Percentiles rank a stretch among this genome's conserved stretches.
phyloP scores from a whole-genome alignment of 2,888 invertebrate genomes.

The Orthosia gothica region DNA sequence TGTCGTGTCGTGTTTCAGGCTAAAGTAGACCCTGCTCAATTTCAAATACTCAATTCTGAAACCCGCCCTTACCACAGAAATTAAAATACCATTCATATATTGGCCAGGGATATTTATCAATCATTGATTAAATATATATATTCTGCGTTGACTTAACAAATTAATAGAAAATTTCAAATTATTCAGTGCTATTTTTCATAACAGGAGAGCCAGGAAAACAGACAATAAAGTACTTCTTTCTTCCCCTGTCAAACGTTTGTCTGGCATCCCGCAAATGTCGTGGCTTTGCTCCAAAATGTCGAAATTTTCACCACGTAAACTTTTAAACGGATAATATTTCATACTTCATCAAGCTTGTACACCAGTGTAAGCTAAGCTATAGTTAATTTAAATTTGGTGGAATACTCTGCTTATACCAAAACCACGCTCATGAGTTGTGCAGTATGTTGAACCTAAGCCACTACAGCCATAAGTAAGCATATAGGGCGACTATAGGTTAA shows the following conservation, averaged over 20 bases:
- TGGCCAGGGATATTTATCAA: too few species aligned
- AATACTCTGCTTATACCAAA: not conserved
- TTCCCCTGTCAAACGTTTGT: constrained; percentile 81
- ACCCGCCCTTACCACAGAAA: too few species aligned
- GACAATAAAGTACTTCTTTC: constrained; percentile 79
- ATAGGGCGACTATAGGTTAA: too few species aligned
- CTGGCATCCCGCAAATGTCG: constrained; percentile 88
- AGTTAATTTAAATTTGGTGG: not conserved
- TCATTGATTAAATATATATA: too few species aligned
- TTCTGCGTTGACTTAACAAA: too few species aligned
- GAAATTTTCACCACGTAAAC: constrained; percentile 81
- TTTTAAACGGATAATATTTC: constrained; percentile 85
- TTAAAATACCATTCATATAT: too few species aligned
- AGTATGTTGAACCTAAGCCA: too few species aligned
- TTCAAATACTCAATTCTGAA: too few species aligned
- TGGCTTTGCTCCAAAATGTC: constrained; percentile 75
- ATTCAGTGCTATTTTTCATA: constrained; percentile 6
- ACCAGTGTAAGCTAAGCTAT: constrained; percentile 13
- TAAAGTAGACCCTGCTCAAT: too few species aligned
- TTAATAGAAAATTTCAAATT: not conserved
- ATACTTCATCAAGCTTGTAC: constrained; percentile 69
- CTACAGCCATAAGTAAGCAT: too few species aligned
- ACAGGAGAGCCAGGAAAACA: constrained; percentile 56
- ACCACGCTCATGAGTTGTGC: not conserved
- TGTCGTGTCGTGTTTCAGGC: too few species aligned